These are phyloP conservation scores for Hyposmocoma kahamanoa DNA, from an alignment of 1,140 invertebrate species.

Conservation along the genomic window DNA sequence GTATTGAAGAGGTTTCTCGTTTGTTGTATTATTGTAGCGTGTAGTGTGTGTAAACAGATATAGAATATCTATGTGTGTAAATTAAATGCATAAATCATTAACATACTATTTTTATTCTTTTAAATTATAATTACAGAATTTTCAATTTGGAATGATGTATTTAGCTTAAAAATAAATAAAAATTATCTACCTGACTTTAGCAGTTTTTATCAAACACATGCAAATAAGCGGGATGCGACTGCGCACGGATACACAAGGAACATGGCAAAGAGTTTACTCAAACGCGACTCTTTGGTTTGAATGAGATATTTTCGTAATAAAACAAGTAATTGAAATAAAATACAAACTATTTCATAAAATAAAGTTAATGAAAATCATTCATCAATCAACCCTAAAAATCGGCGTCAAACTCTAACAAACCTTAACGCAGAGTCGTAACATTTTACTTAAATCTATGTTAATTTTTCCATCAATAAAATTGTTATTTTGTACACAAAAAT, in stretches of 20 bases:
- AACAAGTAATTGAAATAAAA: slow-evolving; percentile 11
- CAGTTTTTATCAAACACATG: slow-evolving; percentile 28
- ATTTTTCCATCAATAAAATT: slow-evolving; percentile 56
- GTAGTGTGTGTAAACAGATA: no score
- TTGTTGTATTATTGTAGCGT: no score
- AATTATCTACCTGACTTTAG: slow-evolving; percentile 29
- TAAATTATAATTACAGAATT: slow-evolving; percentile 67
- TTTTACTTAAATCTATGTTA: slow-evolving; percentile 49
- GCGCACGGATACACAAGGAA: slow-evolving; percentile 41
- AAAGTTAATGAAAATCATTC: slow-evolving; percentile 24
- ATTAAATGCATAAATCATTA: no score
- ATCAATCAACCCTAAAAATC: slow-evolving; percentile 19
- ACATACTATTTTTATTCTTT: slow-evolving; percentile 57
- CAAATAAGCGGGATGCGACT: slow-evolving; percentile 19
- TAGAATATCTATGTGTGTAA: no score
- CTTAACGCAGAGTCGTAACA: slow-evolving; percentile 24
- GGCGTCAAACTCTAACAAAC: slow-evolving; percentile 27
- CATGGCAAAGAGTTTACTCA: slow-evolving; percentile 59
- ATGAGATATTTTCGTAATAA: slow-evolving; percentile 17
- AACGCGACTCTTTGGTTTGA: slow-evolving; percentile 64
- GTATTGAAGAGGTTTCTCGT: no score
- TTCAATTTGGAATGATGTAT: slow-evolving; percentile 70
- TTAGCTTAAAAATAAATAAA: slow-evolving; percentile 69
- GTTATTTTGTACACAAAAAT: slow-evolving; percentile 71
- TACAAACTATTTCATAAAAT: slow-evolving; percentile 15